Evolutionary conservation across 2,797 vertebrate species (phyloP).

Genomic region (Denticeps clupeoides): DNA sequence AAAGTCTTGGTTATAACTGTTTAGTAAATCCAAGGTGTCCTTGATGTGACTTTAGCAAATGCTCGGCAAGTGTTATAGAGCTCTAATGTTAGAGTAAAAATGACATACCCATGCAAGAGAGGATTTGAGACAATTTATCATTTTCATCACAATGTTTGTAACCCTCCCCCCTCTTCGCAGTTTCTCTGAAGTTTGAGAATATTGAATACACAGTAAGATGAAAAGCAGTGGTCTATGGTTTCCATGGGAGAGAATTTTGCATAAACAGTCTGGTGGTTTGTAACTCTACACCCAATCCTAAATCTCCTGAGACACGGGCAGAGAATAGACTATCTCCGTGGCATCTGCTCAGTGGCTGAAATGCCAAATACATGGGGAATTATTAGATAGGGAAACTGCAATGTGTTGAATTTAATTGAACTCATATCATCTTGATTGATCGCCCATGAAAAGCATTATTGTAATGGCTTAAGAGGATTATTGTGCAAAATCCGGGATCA

Average conservation of each 20-base stretch:
- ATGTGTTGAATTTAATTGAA: background rate
- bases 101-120: no score
- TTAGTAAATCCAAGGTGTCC: no score
- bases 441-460: background rate
- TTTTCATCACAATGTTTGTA: no score
- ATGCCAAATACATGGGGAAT: background rate
- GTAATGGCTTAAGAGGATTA: slow-evolving; percentile 3
- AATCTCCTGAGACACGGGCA: background rate
- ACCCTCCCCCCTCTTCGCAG: background rate
- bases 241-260: background rate
- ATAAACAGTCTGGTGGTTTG: background rate
- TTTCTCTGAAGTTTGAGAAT: background rate
- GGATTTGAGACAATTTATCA: no score
- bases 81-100: no score
- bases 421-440: background rate
- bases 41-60: no score
- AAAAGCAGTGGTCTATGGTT: background rate
- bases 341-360: background rate
- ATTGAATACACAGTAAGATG: background rate
- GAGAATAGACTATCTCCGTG: background rate
- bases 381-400: background rate
- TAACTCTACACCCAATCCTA: background rate
- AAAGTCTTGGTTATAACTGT: no score
- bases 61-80: no score
- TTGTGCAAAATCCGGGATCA: background rate